phyloP scores from a whole-genome alignment of 2,797 vertebrate species.

The Borostomias antarcticus region DNA sequence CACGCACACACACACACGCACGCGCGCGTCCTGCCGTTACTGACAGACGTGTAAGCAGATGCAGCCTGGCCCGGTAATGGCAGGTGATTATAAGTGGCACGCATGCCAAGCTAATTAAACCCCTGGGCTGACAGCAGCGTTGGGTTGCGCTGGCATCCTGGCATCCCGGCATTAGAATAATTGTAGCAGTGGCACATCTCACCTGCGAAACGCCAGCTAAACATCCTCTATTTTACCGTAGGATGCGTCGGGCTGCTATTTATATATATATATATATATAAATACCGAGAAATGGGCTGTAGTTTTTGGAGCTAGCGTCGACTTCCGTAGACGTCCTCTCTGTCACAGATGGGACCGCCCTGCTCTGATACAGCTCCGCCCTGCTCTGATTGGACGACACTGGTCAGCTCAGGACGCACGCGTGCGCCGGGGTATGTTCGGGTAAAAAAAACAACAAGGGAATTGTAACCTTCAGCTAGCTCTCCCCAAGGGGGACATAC shows the following conservation, averaged over 20 bases:
- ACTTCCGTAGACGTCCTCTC: constrained; percentile 40
- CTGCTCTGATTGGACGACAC: constrained; percentile 15
- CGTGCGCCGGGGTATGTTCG: no score
- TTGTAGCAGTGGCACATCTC: constrained; percentile 78
- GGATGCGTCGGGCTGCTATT: constrained; percentile 52
- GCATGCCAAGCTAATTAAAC: constrained; percentile 97
- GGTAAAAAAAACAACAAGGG: no score
- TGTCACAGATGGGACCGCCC: constrained; percentile 38
- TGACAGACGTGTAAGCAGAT: constrained; percentile 97
- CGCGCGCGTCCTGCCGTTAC: constrained; percentile 62
- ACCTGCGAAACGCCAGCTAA: constrained; percentile 77
- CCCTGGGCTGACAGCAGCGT: constrained; percentile 91
- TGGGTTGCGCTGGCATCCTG: constrained; percentile 87
- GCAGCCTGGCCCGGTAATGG: constrained; percentile 91
- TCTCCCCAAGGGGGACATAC: no score
- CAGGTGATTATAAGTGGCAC: constrained; percentile 97
- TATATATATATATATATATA: no score
- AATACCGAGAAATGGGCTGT: constrained; percentile 42
- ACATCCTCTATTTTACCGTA: constrained; percentile 81
- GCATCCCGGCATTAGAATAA: constrained; percentile 86
- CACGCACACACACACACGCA: constrained; percentile 54
- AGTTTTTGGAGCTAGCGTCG: constrained; percentile 43
- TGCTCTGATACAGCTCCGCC: constrained; percentile 14
- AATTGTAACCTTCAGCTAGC: no score
- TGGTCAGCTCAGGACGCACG: background rate